Conservation (phyloP, 2,797 vertebrate species). For the Siniperca scherzeri region DNA sequence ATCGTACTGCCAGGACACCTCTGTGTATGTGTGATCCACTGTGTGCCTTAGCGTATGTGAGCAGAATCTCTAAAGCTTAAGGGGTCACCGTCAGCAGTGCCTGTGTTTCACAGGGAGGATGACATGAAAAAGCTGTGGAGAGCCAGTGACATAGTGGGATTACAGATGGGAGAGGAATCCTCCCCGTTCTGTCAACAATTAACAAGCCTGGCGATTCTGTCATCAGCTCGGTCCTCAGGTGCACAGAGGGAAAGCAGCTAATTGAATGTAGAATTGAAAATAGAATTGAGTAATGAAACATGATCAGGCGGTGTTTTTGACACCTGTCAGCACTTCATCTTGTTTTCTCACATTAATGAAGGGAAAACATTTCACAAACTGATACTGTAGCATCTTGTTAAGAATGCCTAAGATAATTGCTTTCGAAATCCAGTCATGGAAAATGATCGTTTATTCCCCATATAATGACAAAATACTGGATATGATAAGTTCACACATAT, state of each 20-base stretch:
- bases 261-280: slow-evolving; percentile 70
- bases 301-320: slow-evolving; percentile 64
- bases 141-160: slow-evolving; percentile 58
- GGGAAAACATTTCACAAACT: slow-evolving; percentile 48
- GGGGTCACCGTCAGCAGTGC: slow-evolving; percentile 59
- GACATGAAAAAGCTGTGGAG: slow-evolving; percentile 62
- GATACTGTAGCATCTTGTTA: slow-evolving; percentile 30
- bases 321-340: slow-evolving; percentile 63
- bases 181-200: slow-evolving; percentile 65
- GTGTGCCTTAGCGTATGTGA: slow-evolving; percentile 59
- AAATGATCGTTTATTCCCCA: not conserved
- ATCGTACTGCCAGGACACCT: slow-evolving; percentile 64
- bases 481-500: not conserved
- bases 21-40: slow-evolving; percentile 59
- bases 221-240: slow-evolving; percentile 60
- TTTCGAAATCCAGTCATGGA: slow-evolving; percentile 25
- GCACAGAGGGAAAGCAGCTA: slow-evolving; percentile 55
- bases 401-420: not conserved
- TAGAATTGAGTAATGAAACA: slow-evolving; percentile 68
- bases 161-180: slow-evolving; percentile 65
- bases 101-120: slow-evolving; percentile 60
- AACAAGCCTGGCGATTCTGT: slow-evolving; percentile 54
- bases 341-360: slow-evolving; percentile 59
- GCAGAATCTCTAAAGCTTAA: slow-evolving; percentile 68
- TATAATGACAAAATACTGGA: not conserved